Percentiles rank a stretch among this genome's conserved stretches.
phyloP scores from a whole-genome alignment of 1,140 invertebrate genomes.

The Pogonus chalceus region DNA sequence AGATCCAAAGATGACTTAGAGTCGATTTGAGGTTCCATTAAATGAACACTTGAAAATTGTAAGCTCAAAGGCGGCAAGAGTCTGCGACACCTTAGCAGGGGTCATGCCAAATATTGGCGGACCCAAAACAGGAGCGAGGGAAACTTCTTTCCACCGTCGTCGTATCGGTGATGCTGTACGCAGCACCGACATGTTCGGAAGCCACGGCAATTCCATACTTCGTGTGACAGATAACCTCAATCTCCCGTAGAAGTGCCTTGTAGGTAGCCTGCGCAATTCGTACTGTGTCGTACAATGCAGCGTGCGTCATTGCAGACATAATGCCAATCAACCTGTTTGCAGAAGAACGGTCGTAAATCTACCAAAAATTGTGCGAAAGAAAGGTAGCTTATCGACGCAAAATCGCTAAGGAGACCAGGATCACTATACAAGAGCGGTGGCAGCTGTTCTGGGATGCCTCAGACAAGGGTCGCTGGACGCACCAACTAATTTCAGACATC shows the following conservation, averaged over 20 bases:
- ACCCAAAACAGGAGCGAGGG: neutral
- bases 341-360: too few species aligned
- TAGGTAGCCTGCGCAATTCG: neutral
- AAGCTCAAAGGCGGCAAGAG: neutral
- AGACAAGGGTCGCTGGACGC: too few species aligned
- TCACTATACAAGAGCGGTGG: too few species aligned
- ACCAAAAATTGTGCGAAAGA: too few species aligned
- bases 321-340: neutral
- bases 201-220: neutral
- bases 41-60: too few species aligned
- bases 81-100: neutral
- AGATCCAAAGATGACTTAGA: too few species aligned
- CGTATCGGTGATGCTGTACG: neutral
- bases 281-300: neutral
- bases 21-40: too few species aligned
- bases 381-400: too few species aligned
- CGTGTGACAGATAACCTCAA: neutral
- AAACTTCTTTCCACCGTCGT: neutral
- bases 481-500: too few species aligned
- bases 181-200: neutral
- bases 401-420: too few species aligned
- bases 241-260: neutral
- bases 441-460: too few species aligned
- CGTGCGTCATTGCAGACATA: too few species aligned
- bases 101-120: neutral